Evolutionary conservation across 1,140 invertebrate species (phyloP).

Genomic region (Branchinecta lindahli): DNA sequence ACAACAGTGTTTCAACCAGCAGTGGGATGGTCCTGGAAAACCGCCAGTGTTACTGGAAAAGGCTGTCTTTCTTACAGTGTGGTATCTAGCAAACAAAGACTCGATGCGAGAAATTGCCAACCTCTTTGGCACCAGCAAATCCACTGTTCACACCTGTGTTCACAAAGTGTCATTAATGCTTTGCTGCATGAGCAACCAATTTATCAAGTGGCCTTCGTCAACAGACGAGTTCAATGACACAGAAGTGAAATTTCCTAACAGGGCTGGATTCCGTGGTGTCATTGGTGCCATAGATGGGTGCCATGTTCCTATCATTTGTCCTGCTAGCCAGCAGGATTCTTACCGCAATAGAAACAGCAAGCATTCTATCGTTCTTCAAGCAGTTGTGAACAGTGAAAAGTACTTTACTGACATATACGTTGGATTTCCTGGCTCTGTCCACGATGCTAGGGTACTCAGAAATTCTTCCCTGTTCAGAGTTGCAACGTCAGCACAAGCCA

Average conservation of each 20-base stretch:
- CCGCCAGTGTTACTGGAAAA: background rate
- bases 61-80: background rate
- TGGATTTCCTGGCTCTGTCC: background rate
- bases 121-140: background rate
- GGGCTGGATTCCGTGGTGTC: background rate
- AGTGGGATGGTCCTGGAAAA: background rate
- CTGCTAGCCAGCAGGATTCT: background rate
- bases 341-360: background rate
- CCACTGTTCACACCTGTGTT: background rate
- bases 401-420: background rate
- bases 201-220: background rate
- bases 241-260: background rate
- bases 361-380: background rate
- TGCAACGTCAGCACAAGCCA: background rate
- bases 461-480: background rate
- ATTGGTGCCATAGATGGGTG: slow-evolving; percentile 1
- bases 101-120: background rate
- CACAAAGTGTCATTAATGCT: background rate
- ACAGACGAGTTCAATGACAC: background rate
- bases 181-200: background rate
- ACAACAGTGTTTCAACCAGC: no score
- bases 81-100: background rate
- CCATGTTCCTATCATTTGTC: background rate
- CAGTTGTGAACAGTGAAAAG: background rate
- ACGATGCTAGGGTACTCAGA: background rate